Evolutionary conservation across 2,113 vertebrate species (phyloP).

Genomic region (Hippopotamus amphibius): DNA sequence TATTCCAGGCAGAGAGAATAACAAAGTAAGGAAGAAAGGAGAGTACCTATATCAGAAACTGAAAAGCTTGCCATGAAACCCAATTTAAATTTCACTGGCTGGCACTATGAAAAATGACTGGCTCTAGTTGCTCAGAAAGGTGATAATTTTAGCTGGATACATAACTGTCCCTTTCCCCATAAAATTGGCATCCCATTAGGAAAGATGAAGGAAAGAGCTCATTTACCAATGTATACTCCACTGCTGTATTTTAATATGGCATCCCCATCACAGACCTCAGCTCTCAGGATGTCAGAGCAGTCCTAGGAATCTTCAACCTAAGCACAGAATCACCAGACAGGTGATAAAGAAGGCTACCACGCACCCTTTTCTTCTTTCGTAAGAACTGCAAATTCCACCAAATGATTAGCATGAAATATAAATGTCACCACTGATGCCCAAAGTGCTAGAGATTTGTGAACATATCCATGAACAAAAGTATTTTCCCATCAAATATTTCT

Average conservation of each 20-base stretch:
- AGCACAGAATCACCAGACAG: neutral
- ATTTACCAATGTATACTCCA: neutral
- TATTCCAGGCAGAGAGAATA: neutral
- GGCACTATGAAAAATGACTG: neutral
- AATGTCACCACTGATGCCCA: neutral
- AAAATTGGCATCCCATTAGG: neutral
- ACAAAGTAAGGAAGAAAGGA: neutral
- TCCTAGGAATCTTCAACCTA: neutral
- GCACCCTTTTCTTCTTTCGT: neutral
- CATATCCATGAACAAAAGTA: neutral
- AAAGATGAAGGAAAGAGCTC: neutral
- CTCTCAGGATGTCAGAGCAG: neutral
- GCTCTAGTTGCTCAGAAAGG: neutral
- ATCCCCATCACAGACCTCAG: neutral
- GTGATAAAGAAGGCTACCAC: neutral
- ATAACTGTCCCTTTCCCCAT: neutral
- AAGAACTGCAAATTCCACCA: neutral
- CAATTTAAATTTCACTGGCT: conserved; percentile 24
- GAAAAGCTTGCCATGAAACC: neutral
- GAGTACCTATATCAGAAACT: neutral
- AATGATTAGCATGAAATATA: neutral
- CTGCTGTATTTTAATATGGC: neutral
- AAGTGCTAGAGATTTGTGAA: neutral
- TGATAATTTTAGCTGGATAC: neutral
- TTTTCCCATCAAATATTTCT: neutral